These are phyloP conservation scores for Drosophila longiperda DNA, from an alignment of 2,888 invertebrate species.

Conservation along the genomic window DNA sequence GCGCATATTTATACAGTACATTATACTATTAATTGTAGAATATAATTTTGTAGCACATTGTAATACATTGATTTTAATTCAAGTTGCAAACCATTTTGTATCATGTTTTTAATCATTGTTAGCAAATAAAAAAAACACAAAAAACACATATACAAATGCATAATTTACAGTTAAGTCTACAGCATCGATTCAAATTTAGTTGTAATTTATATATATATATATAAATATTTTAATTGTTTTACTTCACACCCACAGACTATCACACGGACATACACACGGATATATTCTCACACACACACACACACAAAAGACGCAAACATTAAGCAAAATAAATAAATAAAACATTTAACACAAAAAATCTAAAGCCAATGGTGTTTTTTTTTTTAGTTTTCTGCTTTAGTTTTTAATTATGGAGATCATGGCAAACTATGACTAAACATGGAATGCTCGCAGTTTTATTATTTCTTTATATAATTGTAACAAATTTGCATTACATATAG, in stretches of 20 bases:
- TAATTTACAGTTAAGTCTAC: constrained; percentile 73
- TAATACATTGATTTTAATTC: constrained; percentile 54
- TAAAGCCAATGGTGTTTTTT: constrained; percentile 27
- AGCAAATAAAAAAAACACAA: constrained; percentile 48
- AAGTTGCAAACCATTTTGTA: constrained; percentile 62
- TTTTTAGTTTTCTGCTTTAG: background rate
- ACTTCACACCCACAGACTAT: constrained; percentile 7
- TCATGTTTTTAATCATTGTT: constrained; percentile 45
- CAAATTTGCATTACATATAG: constrained; percentile 26
- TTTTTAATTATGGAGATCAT: constrained; percentile 37
- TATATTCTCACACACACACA: constrained; percentile 23
- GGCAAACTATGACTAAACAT: constrained; percentile 36
- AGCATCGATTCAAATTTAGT: constrained; percentile 64
- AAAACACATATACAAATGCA: constrained; percentile 50
- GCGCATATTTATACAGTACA: constrained; percentile 61
- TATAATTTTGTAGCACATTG: constrained; percentile 57
- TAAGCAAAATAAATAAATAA: constrained; percentile 73
- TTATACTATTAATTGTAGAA: constrained; percentile 62
- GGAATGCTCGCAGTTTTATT: constrained; percentile 34
- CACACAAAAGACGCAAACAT: constrained; percentile 37
- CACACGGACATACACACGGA: constrained; percentile 33
- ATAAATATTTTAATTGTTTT: constrained; percentile 61
- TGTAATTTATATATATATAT: constrained; percentile 60
- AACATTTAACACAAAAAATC: constrained; percentile 66
- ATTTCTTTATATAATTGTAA: constrained; percentile 21